A percentile compares a stretch with the other conserved stretches of the same genome.
phyloP scores from a whole-genome alignment of 2,888 invertebrate genomes.

The Isoperla grammatica region DNA sequence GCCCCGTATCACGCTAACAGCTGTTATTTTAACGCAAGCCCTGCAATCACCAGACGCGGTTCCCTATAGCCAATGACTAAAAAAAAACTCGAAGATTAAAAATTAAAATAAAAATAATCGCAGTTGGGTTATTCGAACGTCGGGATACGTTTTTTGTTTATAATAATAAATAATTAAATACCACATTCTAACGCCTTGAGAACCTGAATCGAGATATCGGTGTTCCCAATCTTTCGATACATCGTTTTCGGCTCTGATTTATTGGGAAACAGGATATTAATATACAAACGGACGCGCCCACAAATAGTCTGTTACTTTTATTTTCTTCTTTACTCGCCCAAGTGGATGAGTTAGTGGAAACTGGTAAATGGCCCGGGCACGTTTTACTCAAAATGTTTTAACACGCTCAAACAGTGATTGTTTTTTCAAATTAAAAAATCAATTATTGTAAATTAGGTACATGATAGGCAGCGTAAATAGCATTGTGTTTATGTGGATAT shows the following conservation, averaged over 20 bases:
- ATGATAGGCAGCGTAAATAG: too few relatives aligned
- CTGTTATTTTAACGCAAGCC: conserved; percentile 19
- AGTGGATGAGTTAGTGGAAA: too few relatives aligned
- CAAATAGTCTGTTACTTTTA: neutral
- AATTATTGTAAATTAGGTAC: too few relatives aligned
- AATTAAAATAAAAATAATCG: conserved; percentile 15
- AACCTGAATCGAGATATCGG: neutral
- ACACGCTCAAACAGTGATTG: too few relatives aligned
- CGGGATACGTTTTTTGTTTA: conserved; percentile 14
- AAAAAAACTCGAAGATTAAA: conserved; percentile 6
- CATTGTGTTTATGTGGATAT: too few relatives aligned
- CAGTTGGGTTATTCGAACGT: too few relatives aligned
- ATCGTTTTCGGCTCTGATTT: conserved; percentile 14
- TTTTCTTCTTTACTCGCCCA: too few relatives aligned
- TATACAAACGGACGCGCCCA: conserved; percentile 19
- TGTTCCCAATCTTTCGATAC: conserved; percentile 22
- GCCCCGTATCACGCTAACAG: conserved; percentile 13
- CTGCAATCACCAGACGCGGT: conserved; percentile 7
- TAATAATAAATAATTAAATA: conserved; percentile 26
- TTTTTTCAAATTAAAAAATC: too few relatives aligned
- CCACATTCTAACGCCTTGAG: conserved; percentile 18
- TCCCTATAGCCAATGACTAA: neutral
- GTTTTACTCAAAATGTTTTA: too few relatives aligned
- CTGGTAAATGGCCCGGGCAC: too few relatives aligned
- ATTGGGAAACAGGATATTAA: conserved; percentile 14